Evolutionary conservation across 2,797 vertebrate species (phyloP).

Genomic region (Phalanger gymnotis): DNA sequence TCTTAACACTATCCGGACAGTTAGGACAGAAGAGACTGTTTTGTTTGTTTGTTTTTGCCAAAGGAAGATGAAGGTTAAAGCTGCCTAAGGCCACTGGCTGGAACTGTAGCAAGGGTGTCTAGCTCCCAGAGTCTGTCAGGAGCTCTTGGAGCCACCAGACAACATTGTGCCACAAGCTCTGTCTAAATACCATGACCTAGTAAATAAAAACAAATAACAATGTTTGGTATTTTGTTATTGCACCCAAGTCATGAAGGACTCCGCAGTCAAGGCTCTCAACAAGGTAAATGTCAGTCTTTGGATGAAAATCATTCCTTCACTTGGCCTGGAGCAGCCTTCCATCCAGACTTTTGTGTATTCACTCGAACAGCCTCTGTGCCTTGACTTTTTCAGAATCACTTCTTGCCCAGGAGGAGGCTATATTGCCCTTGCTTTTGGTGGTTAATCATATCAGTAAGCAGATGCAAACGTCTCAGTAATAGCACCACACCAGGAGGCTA

Average conservation of each 20-base stretch:
- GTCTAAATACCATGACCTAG: background rate
- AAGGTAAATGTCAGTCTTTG: slow-evolving; percentile 15
- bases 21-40: background rate
- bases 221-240: slow-evolving; percentile 17
- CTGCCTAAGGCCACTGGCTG: background rate
- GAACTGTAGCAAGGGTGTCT: background rate
- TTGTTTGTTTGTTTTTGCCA: background rate
- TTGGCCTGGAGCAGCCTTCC: slow-evolving; percentile 7
- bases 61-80: background rate
- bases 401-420: background rate
- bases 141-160: background rate
- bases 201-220: background rate
- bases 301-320: slow-evolving; percentile 28
- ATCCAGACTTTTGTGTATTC: background rate
- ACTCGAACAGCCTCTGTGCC: background rate
- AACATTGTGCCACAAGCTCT: background rate
- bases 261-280: background rate
- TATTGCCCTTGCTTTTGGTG: background rate
- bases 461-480: background rate
- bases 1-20: background rate
- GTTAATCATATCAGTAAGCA: background rate
- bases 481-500: background rate
- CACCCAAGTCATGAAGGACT: background rate
- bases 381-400: background rate
- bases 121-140: background rate